Evolutionary conservation across 2,797 vertebrate species (phyloP), one percentile per base, ranked within the genome.

Genomic region (Macrochelys suwanniensis): DNA sequence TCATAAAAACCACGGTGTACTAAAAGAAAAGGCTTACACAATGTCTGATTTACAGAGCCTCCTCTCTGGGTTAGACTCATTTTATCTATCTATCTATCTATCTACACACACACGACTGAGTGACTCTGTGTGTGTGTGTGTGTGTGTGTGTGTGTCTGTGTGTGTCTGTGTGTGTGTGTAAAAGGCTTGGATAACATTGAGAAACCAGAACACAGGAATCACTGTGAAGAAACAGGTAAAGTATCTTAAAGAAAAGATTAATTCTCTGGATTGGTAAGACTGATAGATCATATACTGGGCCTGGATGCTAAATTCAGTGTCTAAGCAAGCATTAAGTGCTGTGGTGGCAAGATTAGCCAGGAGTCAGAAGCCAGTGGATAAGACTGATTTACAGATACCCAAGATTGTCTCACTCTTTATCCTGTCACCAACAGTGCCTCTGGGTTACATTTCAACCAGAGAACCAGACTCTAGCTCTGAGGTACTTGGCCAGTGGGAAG

Each of bases 151-250:
- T 42, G 37, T 42, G 37, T 42, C 37, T 42, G 37, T 42, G 37
- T 42, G 37, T 42, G 37, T 42, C 5, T 42, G 37, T 42, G 37
- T 42, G 37, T 42, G 37, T 42, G 37, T 42, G 37, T 42, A 9
- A 92, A 97, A 94, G 17, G 47, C 84, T 94, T 71, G 61, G 88
- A 94, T 96, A 95, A 90, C 42, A 4, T 26, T 89, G 85, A 3
- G 0, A 95, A 91, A 90, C 84, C 61, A n/a, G 79, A 88, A n/a
- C 19, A 80, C 51, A 90, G 76, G 79, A 92, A 84, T 85, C 81
- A 49, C 50, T 87, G 61, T 26, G 82, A 94, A 91, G 81, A 80
- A 80, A n/a, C 26, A 10, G 77, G 19, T 65, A 49, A 49, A 47
- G 28, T 33, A 57, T 50, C 85, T 74, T 71, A 33, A 61, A 51